These are phyloP conservation scores for Wasmannia auropunctata DNA, from an alignment of 1,140 invertebrate genomes.

Conservation along the genomic window DNA sequence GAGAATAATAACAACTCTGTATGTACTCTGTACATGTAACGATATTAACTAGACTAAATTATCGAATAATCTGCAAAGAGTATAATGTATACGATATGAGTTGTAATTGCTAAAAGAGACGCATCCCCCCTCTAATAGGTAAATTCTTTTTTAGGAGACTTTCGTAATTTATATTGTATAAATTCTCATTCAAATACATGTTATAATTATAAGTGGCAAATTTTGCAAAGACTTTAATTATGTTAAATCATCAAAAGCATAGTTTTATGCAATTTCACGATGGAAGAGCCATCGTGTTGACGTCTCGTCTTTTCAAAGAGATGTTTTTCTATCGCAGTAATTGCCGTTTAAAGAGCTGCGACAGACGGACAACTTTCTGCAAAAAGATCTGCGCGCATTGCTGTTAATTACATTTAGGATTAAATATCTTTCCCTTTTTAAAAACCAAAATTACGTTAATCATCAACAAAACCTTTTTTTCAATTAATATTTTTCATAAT, in stretches of 20 bases:
- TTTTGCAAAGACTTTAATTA: slow-evolving; percentile 35
- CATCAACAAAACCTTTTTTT: not conserved
- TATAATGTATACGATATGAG: not conserved
- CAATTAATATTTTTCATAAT: not conserved
- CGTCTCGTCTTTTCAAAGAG: slow-evolving; percentile 23
- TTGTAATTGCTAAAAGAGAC: not conserved
- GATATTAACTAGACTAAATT: slow-evolving; percentile 25
- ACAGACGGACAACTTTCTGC: not conserved
- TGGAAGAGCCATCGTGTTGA: slow-evolving; percentile 15
- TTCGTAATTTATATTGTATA: slow-evolving; percentile 39
- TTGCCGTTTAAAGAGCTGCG: slow-evolving; percentile 22
- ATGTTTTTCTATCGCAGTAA: slow-evolving; percentile 36
- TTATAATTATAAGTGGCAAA: slow-evolving; percentile 29
- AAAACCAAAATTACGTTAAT: not conserved
- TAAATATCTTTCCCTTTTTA: not conserved
- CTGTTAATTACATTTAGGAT: slow-evolving; percentile 17
- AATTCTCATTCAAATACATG: slow-evolving; percentile 12
- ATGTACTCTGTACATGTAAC: not conserved
- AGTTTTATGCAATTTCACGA: slow-evolving; percentile 38
- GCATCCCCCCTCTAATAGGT: not conserved
- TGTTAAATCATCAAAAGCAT: slow-evolving; percentile 46
- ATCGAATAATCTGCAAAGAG: not conserved
- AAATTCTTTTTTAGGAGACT: not conserved
- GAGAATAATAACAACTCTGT: not conserved
- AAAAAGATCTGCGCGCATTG: slow-evolving; percentile 3